Base-by-base conservation (phyloP, 2,797 vertebrate genomes). In the Psittacula derbiana region DNA sequence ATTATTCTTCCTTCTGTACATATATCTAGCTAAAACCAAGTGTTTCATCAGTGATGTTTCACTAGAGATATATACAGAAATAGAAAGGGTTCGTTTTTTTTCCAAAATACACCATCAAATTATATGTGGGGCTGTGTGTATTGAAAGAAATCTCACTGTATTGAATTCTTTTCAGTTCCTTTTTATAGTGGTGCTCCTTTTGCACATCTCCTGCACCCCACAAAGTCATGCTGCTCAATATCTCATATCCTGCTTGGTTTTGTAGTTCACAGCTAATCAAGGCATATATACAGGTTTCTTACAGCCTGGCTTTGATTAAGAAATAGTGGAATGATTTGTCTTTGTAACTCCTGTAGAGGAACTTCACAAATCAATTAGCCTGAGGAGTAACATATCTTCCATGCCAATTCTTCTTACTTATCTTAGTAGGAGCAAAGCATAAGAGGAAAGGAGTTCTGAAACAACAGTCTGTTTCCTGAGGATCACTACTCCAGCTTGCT, bases 21-120 rank as follows among this genome's bases (percentile, higher is more conserved):
- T 20, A 12, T 20, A 47, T 27, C 20, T 75, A 83, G 33, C 14
- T 64, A 67, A 58, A 72, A 91, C 1, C 5, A 75, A 8, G 4
- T 60, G 2, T 86, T 86, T 21, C 17, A 33, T 18, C 23, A 62
- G 5, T 73, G 36, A 12, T 24, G 2, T 43, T 69, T 91, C 44
- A 41, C 18, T 57, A 43, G 11, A 83, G 18, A 33, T 4, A 53
- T 36, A 49, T 27, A 25, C 65, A 66, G 25, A 43, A 38, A 43
- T 15, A 17, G 6, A 60, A 55, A 2, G 0, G 2, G 3, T 41
- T 41, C 16, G 3, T 0, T 10, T 13, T 28, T 25, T 52, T 85
- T 28, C 30, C 20, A 41, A 73, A 87, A 82, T 16, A 46, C 1
- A 4, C 8, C 12, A 57, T 43, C 10, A n/a, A n/a, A 36, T 57